Conservation (phyloP, 2,113 vertebrate species). For the Sinocyclocheilus anophthalmus region DNA sequence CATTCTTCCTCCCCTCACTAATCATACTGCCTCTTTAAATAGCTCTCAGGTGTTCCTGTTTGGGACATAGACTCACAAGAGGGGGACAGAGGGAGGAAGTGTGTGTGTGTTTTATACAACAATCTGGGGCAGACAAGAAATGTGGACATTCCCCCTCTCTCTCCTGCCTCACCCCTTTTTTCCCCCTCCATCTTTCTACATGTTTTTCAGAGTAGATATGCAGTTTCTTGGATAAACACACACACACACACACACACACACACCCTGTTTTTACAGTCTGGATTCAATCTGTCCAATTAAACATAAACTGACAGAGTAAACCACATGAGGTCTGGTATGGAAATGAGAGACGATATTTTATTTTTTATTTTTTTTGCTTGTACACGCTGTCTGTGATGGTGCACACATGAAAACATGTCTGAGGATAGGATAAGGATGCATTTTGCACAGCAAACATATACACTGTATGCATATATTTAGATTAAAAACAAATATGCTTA, state of each 20-base stretch:
- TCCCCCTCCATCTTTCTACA: background rate
- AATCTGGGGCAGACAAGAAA: constrained; percentile 47
- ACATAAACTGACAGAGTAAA: constrained; percentile 35
- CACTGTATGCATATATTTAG: background rate
- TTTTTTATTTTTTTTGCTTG: background rate
- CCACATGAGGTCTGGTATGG: constrained; percentile 38
- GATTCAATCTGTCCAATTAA: constrained; percentile 45
- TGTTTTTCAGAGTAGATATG: constrained; percentile 1
- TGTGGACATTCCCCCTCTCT: constrained; percentile 10
- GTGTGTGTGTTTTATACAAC: constrained; percentile 37
- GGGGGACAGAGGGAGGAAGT: constrained; percentile 22
- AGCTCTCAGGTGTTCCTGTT: constrained; percentile 56
- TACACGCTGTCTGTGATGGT: background rate
- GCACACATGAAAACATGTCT: constrained; percentile 26
- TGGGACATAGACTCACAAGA: constrained; percentile 45
- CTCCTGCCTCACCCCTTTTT: background rate
- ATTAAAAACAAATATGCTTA: background rate
- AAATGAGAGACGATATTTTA: background rate
- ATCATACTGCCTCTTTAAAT: constrained; percentile 52
- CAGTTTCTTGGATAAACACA: background rate
- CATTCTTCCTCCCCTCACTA: constrained; percentile 36
- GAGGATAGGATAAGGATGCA: constrained; percentile 42
- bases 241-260: background rate
- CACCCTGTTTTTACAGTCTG: background rate
- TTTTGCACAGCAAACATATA: constrained; percentile 9